Evolutionary conservation across 2,797 vertebrate species (phyloP).

Genomic region (Cryptoprocta ferox): DNA sequence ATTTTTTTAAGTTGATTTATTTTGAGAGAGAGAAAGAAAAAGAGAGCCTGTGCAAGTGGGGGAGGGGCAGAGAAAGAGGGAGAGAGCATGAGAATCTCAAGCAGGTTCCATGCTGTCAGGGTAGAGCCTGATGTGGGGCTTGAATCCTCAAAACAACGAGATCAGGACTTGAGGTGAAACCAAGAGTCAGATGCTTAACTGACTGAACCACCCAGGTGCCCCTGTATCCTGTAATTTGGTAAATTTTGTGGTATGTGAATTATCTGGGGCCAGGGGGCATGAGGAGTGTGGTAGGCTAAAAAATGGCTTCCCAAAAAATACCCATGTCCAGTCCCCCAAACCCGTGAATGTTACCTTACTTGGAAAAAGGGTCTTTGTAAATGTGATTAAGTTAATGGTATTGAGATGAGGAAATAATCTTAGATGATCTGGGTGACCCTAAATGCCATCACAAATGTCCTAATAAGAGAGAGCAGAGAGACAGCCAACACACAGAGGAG

Average conservation of each 20-base stretch:
- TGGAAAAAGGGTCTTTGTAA: background rate
- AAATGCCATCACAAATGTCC: background rate
- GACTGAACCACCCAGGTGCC: no score
- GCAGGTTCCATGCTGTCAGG: no score
- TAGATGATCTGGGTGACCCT: background rate
- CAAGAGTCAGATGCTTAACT: no score
- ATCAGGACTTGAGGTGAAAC: no score
- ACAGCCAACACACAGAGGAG: background rate
- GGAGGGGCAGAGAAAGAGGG: no score
- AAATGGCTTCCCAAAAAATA: background rate
- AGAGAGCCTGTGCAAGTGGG: no score
- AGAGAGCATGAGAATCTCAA: no score
- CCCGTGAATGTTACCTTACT: background rate
- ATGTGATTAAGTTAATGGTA: background rate
- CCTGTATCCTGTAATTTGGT: background rate
- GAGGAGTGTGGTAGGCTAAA: background rate
- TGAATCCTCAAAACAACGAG: no score
- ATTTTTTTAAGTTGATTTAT: no score
- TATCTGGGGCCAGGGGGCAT: background rate
- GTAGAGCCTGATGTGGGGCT: no score
- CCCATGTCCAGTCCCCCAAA: background rate
- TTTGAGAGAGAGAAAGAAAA: no score
- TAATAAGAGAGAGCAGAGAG: background rate
- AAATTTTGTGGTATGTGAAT: background rate
- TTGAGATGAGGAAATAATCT: background rate